These are phyloP conservation scores for Eulemur macaco DNA, from an alignment of 2,113 vertebrate genomes.

Conservation along the genomic window DNA sequence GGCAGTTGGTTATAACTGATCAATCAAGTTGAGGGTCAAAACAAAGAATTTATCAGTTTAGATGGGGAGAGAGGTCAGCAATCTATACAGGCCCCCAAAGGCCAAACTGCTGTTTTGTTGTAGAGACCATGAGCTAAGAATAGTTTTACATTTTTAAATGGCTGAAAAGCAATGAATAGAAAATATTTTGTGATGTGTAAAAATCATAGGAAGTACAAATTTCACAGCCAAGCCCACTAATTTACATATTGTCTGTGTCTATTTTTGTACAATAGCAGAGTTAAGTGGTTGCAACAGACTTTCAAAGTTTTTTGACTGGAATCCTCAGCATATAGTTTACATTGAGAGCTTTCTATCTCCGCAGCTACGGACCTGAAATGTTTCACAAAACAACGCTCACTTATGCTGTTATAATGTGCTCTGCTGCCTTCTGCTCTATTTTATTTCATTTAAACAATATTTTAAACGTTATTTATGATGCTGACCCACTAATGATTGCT, in stretches of 20 bases:
- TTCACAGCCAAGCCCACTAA: background rate
- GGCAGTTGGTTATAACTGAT: background rate
- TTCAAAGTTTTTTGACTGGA: background rate
- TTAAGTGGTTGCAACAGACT: background rate
- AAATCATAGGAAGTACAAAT: background rate
- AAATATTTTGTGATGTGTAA: background rate
- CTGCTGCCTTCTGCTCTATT: background rate
- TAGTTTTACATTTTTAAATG: background rate
- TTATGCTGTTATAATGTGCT: background rate
- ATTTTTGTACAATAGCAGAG: background rate
- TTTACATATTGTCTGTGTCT: background rate
- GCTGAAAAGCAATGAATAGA: background rate
- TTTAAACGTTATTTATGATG: constrained; percentile 28
- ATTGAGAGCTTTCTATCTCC: background rate
- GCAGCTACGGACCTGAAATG: background rate
- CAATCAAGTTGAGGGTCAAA: background rate
- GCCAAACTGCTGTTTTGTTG: background rate
- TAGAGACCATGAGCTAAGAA: background rate
- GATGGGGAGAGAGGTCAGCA: too few relatives aligned
- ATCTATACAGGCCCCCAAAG: fast-evolving
- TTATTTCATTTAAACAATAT: constrained; percentile 11
- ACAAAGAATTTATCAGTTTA: background rate
- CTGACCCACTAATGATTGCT: background rate
- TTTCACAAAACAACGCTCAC: background rate
- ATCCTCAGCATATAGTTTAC: background rate